Evolutionary conservation across 2,113 vertebrate genomes (phyloP).

Genomic region (Rutilus rutilus): DNA sequence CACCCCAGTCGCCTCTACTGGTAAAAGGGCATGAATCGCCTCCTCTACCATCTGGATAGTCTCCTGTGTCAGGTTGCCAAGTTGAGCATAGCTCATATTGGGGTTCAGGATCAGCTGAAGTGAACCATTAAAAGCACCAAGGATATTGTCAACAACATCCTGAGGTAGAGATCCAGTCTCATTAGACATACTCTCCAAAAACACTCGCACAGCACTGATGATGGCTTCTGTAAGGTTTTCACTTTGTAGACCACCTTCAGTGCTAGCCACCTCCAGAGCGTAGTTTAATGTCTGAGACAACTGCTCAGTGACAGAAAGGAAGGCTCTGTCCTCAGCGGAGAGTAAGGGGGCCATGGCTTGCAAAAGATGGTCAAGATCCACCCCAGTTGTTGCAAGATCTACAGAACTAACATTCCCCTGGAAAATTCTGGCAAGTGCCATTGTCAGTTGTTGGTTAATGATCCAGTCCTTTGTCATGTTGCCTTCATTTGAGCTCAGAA

Average conservation of each 20-base stretch:
- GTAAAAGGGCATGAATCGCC: slow-evolving; percentile 58
- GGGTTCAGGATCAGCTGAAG: slow-evolving; percentile 62
- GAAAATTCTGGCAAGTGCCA: slow-evolving; percentile 59
- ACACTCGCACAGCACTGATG: slow-evolving; percentile 51
- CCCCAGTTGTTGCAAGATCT: slow-evolving; percentile 46
- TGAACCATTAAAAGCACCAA: slow-evolving; percentile 57
- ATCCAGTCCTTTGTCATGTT: slow-evolving; percentile 64
- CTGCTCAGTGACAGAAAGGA: slow-evolving; percentile 57
- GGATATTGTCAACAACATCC: slow-evolving; percentile 55
- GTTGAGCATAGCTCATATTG: slow-evolving; percentile 59
- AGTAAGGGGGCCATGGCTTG: slow-evolving; percentile 54
- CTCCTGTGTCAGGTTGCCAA: slow-evolving; percentile 56
- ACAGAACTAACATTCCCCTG: slow-evolving; percentile 61
- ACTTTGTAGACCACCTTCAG: slow-evolving; percentile 64
- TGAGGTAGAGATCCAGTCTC: slow-evolving; percentile 25
- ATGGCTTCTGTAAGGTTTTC: slow-evolving; percentile 61
- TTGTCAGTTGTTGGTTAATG: slow-evolving; percentile 59
- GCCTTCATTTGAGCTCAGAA: slow-evolving; percentile 67
- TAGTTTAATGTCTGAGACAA: slow-evolving; percentile 64
- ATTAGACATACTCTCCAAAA: slow-evolving; percentile 52
- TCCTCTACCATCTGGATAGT: slow-evolving; percentile 56
- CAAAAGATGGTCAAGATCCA: slow-evolving; percentile 65
- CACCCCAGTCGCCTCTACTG: slow-evolving; percentile 50
- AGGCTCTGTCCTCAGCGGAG: slow-evolving; percentile 54
- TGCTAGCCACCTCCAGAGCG: slow-evolving; percentile 58